phyloP scores from a whole-genome alignment of 2,113 vertebrate genomes.

The Asarcornis scutulata region DNA sequence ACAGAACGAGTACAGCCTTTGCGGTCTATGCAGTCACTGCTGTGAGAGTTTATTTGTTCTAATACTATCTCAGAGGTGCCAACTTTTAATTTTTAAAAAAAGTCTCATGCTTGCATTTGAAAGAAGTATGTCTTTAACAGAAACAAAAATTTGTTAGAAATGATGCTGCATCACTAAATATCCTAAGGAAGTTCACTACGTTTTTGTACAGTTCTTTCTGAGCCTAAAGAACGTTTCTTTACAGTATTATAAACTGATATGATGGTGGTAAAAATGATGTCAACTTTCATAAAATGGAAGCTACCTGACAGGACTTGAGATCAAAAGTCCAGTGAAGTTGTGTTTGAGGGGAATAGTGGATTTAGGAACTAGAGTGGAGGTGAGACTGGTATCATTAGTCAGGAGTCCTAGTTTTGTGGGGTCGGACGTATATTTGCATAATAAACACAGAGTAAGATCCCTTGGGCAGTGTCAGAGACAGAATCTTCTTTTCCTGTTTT shows the following conservation, averaged over 20 bases:
- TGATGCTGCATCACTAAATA: background rate
- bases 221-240: background rate
- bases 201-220: background rate
- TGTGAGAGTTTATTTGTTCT: conserved; percentile 62
- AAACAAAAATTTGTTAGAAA: background rate
- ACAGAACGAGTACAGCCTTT: conserved; percentile 16
- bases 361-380: background rate
- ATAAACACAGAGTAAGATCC: background rate
- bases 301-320: background rate
- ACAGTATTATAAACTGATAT: rapidly evolving
- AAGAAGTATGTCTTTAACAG: background rate
- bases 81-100: conserved; percentile 39
- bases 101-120: background rate
- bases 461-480: rapidly evolving
- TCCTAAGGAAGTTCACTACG: background rate
- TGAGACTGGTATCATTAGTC: background rate
- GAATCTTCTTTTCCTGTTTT: background rate
- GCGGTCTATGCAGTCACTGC: background rate
- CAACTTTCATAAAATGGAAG: background rate
- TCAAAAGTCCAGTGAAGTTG: background rate
- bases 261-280: background rate
- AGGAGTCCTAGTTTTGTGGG: background rate
- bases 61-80: conserved; percentile 35
- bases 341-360: background rate
- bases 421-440: rapidly evolving